Evolutionary conservation across 2,113 vertebrate species (phyloP).

Genomic region (Nothobranchius kuhntae): DNA sequence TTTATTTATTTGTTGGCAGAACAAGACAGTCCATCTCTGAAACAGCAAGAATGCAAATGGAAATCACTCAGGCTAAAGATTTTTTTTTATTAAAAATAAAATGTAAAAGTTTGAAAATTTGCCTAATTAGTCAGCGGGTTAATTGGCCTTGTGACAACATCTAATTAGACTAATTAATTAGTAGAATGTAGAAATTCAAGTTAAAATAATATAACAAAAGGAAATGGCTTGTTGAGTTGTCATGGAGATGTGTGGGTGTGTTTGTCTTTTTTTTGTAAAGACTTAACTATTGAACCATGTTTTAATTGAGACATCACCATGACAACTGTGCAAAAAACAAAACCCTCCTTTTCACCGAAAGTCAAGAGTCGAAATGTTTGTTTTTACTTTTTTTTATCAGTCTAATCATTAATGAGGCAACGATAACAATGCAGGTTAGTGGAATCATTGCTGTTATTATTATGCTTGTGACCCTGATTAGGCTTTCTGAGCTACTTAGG

Average conservation of each 20-base stretch:
- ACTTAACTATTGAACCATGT: not conserved
- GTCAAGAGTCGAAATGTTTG: not conserved
- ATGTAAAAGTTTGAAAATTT: too few species aligned
- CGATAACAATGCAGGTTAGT: constrained; percentile 1
- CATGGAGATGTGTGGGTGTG: not conserved
- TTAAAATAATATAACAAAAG: too few species aligned
- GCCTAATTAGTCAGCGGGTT: too few species aligned
- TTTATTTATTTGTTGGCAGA: not conserved
- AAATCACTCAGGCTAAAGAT: too few species aligned
- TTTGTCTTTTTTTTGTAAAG: not conserved
- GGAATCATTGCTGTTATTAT: not conserved
- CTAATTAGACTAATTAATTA: too few species aligned
- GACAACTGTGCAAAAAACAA: not conserved
- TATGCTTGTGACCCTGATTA: constrained; percentile 20
- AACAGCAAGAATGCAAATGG: too few species aligned
- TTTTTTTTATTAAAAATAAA: too few species aligned
- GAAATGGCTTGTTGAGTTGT: not conserved
- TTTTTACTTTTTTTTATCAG: not conserved
- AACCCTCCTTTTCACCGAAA: too few species aligned
- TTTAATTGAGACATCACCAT: constrained; percentile 5
- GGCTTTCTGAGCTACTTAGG: constrained; percentile 12
- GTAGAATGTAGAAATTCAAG: too few species aligned
- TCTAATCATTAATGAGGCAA: not conserved
- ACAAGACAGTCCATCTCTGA: not conserved
- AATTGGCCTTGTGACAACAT: too few species aligned